Evolutionary conservation across 1,140 invertebrate genomes (phyloP), one percentile per base, ranked within the genome.

Genomic region (Drosophila suzukii): DNA sequence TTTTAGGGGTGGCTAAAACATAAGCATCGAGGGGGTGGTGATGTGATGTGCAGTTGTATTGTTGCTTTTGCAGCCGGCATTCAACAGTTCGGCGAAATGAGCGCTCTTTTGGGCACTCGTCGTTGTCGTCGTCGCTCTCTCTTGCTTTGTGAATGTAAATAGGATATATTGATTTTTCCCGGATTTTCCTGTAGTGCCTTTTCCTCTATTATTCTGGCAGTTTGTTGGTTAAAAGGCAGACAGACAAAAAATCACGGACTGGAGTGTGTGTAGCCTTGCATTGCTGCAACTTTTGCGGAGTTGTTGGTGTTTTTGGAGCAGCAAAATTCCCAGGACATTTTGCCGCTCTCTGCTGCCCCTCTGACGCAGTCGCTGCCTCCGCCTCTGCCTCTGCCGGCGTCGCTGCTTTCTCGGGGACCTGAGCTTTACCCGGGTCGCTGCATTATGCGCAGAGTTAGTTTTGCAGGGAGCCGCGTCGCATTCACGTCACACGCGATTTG

Each of bases 361-460:
- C 62, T 55, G 74, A 3, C 32, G 32, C 7, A 6, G 32, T 8
- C 32, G 32, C 32, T 34, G 27, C 13, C 47, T 43, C 57, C 34
- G 39, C 15, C n/a, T 20, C 20, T 20, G 53, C 24, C 49, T 49
- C 66, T 51, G 79, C 13, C 49, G 50, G 6, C 49, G 73, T 60
- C 58, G 49, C 36, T 49, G 73, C 49, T 49, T 70, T 55, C 44
- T 46, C 43, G 17, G 34, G 57, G 53, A 47, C 44, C 20, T 38
- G 50, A 90, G 85, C 85, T 90, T 90, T 90, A 90, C 85, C 85
- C 85, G 85, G 85, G 85, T 79, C 86, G 78, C 78, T 90, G 85
- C 88, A 90, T 90, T 81, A 90, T 90, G 85, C 81, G 85, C 85
- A 89, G 72, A 89, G 85, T 90, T 90, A 90, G 81, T 90, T 90